A percentile compares a stretch with the other conserved stretches of the same genome.
Conservation (phyloP, 2,888 invertebrate genomes). For the Platycheirus rosarum region DNA sequence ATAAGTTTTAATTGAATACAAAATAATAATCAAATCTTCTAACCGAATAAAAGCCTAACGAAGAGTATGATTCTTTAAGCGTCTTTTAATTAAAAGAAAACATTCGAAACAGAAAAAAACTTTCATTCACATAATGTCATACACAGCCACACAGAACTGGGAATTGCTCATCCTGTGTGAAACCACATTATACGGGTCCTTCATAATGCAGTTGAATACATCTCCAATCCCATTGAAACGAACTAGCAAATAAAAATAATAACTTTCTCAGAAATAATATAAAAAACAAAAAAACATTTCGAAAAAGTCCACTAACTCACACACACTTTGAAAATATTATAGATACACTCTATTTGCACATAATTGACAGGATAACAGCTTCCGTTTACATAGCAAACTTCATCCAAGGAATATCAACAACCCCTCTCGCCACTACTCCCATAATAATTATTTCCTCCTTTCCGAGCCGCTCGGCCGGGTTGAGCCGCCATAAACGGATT, state of each 20-base stretch:
- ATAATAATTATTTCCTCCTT: slow-evolving; percentile 62
- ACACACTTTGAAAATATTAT: slow-evolving; percentile 4
- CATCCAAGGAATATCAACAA: slow-evolving; percentile 70
- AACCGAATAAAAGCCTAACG: no score
- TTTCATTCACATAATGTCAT: not conserved
- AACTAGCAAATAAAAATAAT: slow-evolving; percentile 28
- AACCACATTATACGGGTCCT: slow-evolving; percentile 16
- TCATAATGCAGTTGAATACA: slow-evolving; percentile 23
- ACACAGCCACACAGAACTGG: not conserved
- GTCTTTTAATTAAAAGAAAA: slow-evolving; percentile 26
- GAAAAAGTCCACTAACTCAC: slow-evolving; percentile 35
- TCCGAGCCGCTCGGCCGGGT: not conserved
- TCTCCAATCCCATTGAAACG: slow-evolving; percentile 17
- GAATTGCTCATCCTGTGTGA: slow-evolving; percentile 9
- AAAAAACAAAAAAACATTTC: slow-evolving; percentile 18
- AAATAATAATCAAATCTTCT: no score
- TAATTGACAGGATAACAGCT: slow-evolving; percentile 73
- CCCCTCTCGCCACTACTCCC: slow-evolving; percentile 53
- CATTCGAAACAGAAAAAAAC: not conserved
- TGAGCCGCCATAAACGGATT: slow-evolving; percentile 36
- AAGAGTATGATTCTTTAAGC: not conserved
- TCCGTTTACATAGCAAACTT: slow-evolving; percentile 67
- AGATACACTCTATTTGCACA: slow-evolving; percentile 64
- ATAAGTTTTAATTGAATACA: no score
- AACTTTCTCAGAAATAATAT: slow-evolving; percentile 39